Conservation (phyloP, 2,113 vertebrate species). For the Orycteropus afer region DNA sequence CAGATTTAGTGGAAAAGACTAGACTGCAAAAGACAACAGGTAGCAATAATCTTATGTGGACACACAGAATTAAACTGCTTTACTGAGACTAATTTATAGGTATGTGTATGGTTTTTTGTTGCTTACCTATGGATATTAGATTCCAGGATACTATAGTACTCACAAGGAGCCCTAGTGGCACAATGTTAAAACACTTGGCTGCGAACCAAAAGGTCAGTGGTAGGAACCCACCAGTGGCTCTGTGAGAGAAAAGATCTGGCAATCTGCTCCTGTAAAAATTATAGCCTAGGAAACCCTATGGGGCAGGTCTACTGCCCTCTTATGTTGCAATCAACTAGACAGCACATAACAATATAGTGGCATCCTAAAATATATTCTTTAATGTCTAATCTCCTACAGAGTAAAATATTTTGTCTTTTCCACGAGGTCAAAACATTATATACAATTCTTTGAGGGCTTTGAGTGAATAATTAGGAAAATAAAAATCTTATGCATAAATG, state of each 20-base stretch:
- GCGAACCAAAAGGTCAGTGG: too few species aligned
- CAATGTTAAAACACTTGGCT: too few species aligned
- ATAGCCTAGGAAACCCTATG: background rate
- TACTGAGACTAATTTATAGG: background rate
- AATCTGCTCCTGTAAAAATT: too few species aligned
- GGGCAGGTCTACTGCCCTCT: background rate
- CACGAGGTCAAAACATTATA: background rate
- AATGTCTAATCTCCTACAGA: background rate
- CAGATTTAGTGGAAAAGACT: constrained; percentile 14
- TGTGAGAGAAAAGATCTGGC: too few species aligned
- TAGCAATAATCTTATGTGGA: background rate
- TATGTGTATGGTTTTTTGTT: background rate
- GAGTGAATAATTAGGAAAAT: constrained; percentile 52
- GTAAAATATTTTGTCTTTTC: constrained; percentile 26
- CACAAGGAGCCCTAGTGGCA: background rate
- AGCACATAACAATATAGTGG: background rate
- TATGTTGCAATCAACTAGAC: background rate
- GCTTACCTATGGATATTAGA: background rate
- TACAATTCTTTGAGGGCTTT: background rate
- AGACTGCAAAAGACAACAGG: background rate
- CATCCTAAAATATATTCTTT: background rate
- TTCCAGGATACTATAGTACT: background rate
- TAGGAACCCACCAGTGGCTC: too few species aligned
- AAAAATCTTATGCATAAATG: background rate
- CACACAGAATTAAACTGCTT: constrained; percentile 4